These are phyloP conservation scores for Torymus texanus DNA, from an alignment of 2,888 invertebrate genomes.

Conservation along the genomic window DNA sequence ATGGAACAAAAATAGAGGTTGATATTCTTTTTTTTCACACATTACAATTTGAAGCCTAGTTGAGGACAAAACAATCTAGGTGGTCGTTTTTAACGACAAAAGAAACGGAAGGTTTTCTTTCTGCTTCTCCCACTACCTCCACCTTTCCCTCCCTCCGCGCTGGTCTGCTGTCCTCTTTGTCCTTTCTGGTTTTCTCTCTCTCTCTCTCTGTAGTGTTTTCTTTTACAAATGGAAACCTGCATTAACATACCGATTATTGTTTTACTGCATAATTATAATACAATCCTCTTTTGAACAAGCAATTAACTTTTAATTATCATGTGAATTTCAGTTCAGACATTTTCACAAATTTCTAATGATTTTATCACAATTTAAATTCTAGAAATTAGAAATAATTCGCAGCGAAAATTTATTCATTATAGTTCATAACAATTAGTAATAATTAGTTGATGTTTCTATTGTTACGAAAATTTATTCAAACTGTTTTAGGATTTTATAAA, in stretches of 20 bases:
- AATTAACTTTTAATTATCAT: conserved; percentile 1
- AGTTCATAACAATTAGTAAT: too few species aligned
- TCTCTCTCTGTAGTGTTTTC: conserved; percentile 29
- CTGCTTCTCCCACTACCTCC: background rate
- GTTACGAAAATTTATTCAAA: too few species aligned
- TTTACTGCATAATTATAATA: conserved; percentile 22
- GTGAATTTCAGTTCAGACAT: background rate
- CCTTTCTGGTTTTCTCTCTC: conserved; percentile 8
- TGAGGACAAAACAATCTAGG: conserved; percentile 30
- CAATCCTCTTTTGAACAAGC: conserved; percentile 7
- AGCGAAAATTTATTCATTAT: too few species aligned
- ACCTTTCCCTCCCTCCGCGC: background rate
- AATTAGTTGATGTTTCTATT: too few species aligned
- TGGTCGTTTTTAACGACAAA: conserved; percentile 33
- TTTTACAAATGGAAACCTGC: conserved; percentile 5
- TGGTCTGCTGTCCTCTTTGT: conserved; percentile 11
- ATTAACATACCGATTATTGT: conserved; percentile 27
- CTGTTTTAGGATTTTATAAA: too few species aligned
- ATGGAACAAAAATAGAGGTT: background rate
- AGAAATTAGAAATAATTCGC: too few species aligned
- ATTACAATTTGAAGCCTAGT: conserved; percentile 22
- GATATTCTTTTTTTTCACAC: background rate
- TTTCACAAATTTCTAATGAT: too few species aligned
- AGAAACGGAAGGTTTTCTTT: conserved; percentile 28
- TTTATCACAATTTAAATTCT: too few species aligned